Conservation (phyloP, 2,888 invertebrate species). For the Caenorhabditis sulstoni region DNA sequence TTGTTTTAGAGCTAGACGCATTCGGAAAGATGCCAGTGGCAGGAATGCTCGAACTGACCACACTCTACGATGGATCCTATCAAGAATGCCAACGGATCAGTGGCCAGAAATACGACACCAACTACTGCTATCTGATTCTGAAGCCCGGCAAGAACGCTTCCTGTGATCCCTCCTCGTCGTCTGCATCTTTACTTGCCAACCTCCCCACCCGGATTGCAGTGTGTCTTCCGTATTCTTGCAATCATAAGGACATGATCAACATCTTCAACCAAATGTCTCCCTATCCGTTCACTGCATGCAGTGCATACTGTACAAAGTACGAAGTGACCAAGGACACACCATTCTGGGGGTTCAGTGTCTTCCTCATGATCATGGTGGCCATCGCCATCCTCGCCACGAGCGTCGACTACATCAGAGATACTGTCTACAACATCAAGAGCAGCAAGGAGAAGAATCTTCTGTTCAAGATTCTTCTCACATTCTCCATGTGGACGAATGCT, state of each 20-base stretch:
- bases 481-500: slow-evolving; percentile 61
- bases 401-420: slow-evolving; percentile 43
- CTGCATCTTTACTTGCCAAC: background rate
- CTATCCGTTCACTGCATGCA: slow-evolving; percentile 33
- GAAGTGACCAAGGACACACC: background rate
- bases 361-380: slow-evolving; percentile 36
- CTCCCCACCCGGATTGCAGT: slow-evolving; percentile 11
- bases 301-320: slow-evolving; percentile 17
- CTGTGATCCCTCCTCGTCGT: background rate
- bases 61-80: slow-evolving; percentile 50
- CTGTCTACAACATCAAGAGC: slow-evolving; percentile 8
- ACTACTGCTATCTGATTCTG: slow-evolving; percentile 51
- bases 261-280: slow-evolving; percentile 44
- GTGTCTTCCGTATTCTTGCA: slow-evolving; percentile 44
- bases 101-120: slow-evolving; percentile 51
- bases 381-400: slow-evolving; percentile 29
- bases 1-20: slow-evolving; percentile 55
- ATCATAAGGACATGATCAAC: slow-evolving; percentile 32
- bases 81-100: slow-evolving; percentile 51
- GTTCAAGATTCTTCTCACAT: slow-evolving; percentile 39
- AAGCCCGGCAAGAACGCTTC: slow-evolving; percentile 35
- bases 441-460: slow-evolving; percentile 2
- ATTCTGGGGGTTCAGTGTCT: slow-evolving; percentile 54
- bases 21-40: slow-evolving; percentile 52
- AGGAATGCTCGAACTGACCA: slow-evolving; percentile 33